phyloP scores from a whole-genome alignment of 2,113 vertebrate genomes.

The Zeus faber region DNA sequence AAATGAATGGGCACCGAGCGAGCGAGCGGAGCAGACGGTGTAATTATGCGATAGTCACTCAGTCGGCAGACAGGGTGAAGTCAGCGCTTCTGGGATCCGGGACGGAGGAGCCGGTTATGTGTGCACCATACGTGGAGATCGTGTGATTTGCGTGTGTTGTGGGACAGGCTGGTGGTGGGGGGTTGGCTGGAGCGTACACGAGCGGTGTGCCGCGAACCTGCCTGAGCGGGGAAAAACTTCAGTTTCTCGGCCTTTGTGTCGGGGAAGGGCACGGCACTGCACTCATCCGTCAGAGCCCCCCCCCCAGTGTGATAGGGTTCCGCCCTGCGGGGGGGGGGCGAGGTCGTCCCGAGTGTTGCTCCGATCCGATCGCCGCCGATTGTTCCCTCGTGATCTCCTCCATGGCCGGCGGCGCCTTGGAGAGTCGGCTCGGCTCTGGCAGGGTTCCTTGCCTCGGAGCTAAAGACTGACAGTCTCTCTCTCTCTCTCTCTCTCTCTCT shows the following conservation, averaged over 20 bases:
- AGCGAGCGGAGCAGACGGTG: constrained; percentile 70
- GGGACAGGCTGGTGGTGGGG: constrained; percentile 3
- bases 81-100: constrained; percentile 47
- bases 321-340: constrained; percentile 68
- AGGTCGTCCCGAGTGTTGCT: constrained; percentile 64
- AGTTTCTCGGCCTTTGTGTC: constrained; percentile 53
- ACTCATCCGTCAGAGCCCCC: constrained; percentile 65
- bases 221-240: constrained; percentile 44
- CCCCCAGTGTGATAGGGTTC: constrained; percentile 69
- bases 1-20: constrained; percentile 64
- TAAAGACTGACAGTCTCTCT: not conserved
- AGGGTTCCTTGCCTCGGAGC: not conserved
- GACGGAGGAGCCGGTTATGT: constrained; percentile 46
- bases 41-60: constrained; percentile 74
- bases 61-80: constrained; percentile 67
- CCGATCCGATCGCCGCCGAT: constrained; percentile 58
- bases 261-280: constrained; percentile 39
- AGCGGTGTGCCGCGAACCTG: constrained; percentile 41
- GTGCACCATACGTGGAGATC: too few relatives aligned
- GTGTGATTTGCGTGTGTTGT: not conserved
- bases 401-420: not conserved
- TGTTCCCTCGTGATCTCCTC: constrained; percentile 23
- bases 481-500: constrained; percentile 6
- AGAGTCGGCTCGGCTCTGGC: constrained; percentile 8
- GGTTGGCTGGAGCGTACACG: constrained; percentile 28